Evolutionary conservation across 2,113 vertebrate genomes (phyloP), one percentile per base, ranked within the genome.

Genomic region (Aptenodytes patagonicus): DNA sequence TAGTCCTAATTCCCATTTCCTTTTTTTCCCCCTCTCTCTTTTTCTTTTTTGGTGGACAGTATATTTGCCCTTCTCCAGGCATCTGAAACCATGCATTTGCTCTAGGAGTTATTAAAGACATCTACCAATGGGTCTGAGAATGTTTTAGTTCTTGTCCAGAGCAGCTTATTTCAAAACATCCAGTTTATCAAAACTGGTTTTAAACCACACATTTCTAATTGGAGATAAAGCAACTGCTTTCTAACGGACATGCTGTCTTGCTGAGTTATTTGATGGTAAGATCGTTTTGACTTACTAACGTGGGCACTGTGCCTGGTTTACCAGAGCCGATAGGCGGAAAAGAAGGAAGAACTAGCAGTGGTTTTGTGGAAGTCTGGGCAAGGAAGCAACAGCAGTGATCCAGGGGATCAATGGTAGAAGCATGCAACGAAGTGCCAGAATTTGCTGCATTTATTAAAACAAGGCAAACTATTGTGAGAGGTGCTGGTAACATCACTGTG

Each of bases 1-100:
- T 40, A 75, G 18, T 19, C 18, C 7, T 71, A 68, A 49, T 68
- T 70, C 2, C 32, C 4, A 2, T 58, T 31, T 69, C 2, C 8
- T 8, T 44, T 13, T 17, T 11, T 17, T 4, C 1, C 2, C 22
- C 21, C 21, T 17, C 16, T 16, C 15, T 17, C 16, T 12, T 2
- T 20, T 19, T 36, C 47, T 51, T 77, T 29, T 7, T 26, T 47
- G 4, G 17, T 55, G 46, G 16, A 24, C 21, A 54, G 7, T 51
- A 9, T 38, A 36, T 57, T 44, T 82, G 15, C 25, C 19, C 11
- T 55, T 79, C 57, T 79, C n/a, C 13, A n/a, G 25, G 29, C 10
- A 83, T 66, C 57, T 60, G 52, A 94, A 89, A 55, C n/a, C 36
- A 3, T 11, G 0, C 13, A 8, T n/a, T 22, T 96, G 15, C 26